Conservation (phyloP, 2,113 vertebrate species). For the Tupaia chinensis region DNA sequence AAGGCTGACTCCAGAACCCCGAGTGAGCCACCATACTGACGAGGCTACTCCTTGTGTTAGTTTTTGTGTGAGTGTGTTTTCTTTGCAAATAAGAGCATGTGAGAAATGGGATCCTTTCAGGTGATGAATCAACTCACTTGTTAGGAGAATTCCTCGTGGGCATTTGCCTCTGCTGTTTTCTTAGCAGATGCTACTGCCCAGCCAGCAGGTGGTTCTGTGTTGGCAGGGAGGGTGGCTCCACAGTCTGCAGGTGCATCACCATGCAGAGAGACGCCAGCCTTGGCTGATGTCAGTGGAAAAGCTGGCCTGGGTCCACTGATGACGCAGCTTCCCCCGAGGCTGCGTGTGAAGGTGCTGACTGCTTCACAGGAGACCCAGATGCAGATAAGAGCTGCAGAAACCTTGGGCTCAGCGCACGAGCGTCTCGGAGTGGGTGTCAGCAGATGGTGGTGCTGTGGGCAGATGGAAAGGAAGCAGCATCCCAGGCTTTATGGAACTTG, state of each 20-base stretch:
- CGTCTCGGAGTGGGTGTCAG: rapidly evolving
- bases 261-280: background rate
- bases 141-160: rapidly evolving
- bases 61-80: background rate
- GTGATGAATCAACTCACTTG: background rate
- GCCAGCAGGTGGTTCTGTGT: background rate
- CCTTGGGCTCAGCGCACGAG: background rate
- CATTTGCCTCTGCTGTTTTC: background rate
- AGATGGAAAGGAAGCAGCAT: rapidly evolving
- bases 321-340: rapidly evolving
- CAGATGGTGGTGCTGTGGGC: background rate
- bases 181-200: background rate
- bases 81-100: no score
- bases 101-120: background rate
- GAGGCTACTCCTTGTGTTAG: background rate
- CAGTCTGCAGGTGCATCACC: rapidly evolving
- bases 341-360: rapidly evolving
- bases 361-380: background rate
- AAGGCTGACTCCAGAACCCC: background rate
- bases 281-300: rapidly evolving
- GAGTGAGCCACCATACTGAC: rapidly evolving
- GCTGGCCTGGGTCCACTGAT: rapidly evolving
- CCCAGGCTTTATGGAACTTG: no score
- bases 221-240: background rate
- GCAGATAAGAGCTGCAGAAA: background rate